Conservation (phyloP, 2,888 invertebrate genomes). For the Lithophane leautieri region DNA sequence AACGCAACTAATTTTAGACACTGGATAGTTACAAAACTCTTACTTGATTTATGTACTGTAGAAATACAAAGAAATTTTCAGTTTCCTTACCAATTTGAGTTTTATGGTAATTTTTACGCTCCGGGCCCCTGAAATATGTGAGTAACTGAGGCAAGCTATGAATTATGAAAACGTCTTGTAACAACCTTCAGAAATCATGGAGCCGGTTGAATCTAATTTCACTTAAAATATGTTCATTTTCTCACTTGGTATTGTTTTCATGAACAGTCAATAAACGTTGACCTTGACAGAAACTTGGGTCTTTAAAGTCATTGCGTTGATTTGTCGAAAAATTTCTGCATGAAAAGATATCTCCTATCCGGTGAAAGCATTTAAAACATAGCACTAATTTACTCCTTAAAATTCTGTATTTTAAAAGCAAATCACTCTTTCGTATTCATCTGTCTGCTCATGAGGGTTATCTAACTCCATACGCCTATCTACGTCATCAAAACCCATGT, state of each 20-base stretch:
- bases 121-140: not conserved
- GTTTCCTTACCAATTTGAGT: not conserved
- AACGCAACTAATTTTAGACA: conserved; percentile 65
- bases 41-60: conserved; percentile 60
- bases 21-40: conserved; percentile 62
- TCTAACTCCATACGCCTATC: not conserved
- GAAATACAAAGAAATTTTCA: conserved; percentile 41
- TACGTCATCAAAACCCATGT: conserved; percentile 27
- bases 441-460: conserved; percentile 4
- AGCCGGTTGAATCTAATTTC: not conserved
- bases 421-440: not conserved
- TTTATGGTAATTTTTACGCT: not conserved
- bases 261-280: not conserved
- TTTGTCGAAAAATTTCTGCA: not conserved
- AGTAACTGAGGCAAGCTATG: not conserved
- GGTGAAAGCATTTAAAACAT: not conserved
- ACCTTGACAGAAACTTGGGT: not conserved
- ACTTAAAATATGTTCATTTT: not conserved
- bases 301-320: not conserved
- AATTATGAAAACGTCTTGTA: not conserved
- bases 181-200: not conserved
- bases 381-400: not conserved
- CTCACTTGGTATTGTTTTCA: not conserved
- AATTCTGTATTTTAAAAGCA: not conserved
- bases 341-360: not conserved